A percentile compares a stretch with the other conserved stretches of the same genome.
Evolutionary conservation across 2,888 invertebrate species (phyloP).

Genomic region (Lymantria dispar): DNA sequence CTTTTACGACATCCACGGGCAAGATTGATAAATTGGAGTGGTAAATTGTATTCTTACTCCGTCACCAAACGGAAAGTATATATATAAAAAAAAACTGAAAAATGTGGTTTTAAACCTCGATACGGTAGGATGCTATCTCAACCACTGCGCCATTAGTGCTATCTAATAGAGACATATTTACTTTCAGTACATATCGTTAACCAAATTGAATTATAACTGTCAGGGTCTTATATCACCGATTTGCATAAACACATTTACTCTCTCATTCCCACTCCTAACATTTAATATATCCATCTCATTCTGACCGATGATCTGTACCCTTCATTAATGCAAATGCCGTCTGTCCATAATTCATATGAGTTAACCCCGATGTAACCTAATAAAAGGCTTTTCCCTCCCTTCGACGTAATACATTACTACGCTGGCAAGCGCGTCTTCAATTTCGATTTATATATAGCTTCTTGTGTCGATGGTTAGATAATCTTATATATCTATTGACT

Average conservation of each 20-base stretch:
- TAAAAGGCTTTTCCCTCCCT: constrained; percentile 26
- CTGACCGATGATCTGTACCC: constrained; percentile 26
- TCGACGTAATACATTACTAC: constrained; percentile 33
- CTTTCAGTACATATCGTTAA: background rate
- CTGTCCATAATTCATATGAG: constrained; percentile 39
- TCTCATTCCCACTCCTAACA: constrained; percentile 11
- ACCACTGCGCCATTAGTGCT: no score
- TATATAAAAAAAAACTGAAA: no score
- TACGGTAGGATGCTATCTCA: no score
- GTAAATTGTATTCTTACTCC: no score
- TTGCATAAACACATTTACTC: constrained; percentile 24
- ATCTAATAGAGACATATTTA: background rate
- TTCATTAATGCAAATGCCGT: constrained; percentile 40
- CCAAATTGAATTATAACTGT: constrained; percentile 29
- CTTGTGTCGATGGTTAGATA: constrained; percentile 34
- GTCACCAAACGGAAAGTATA: no score
- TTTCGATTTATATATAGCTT: constrained; percentile 29
- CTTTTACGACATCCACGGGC: no score
- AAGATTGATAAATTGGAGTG: no score
- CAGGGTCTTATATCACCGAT: constrained; percentile 28
- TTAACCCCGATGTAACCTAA: constrained; percentile 28
- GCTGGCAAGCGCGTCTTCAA: constrained; percentile 32
- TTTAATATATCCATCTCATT: constrained; percentile 14
- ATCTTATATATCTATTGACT: constrained; percentile 10
- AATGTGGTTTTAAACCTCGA: no score